Percentiles rank a stretch among this genome's conserved stretches.
Evolutionary conservation across 2,888 invertebrate species (phyloP).

Genomic region (Eupithecia centaureata): DNA sequence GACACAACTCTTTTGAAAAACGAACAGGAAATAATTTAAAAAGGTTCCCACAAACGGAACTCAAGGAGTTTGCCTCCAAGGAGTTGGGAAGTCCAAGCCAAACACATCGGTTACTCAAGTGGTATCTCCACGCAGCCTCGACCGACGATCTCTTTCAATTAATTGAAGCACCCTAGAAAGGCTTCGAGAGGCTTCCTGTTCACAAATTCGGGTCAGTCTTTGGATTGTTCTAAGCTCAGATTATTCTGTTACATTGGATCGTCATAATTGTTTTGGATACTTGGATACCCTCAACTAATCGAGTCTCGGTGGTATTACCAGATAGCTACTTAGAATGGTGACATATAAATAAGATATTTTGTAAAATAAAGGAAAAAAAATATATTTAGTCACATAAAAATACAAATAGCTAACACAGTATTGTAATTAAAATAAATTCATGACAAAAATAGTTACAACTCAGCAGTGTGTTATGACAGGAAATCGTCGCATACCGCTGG

Average conservation of each 20-base stretch:
- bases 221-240: slow-evolving; percentile 53
- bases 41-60: slow-evolving; percentile 7
- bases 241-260: slow-evolving; percentile 28
- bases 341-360: too few species aligned
- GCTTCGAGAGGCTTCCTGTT: slow-evolving; percentile 48
- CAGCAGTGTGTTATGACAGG: too few species aligned
- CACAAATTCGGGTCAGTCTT: slow-evolving; percentile 56
- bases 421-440: too few species aligned
- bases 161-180: slow-evolving; percentile 65
- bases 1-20: not conserved
- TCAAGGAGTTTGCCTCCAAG: slow-evolving; percentile 21
- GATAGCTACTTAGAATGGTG: not conserved
- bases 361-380: too few species aligned
- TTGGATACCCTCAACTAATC: not conserved
- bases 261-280: slow-evolving; percentile 1
- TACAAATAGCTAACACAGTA: too few species aligned
- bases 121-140: slow-evolving; percentile 61
- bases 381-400: too few species aligned
- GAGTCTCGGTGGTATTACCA: not conserved
- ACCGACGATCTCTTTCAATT: slow-evolving; percentile 78
- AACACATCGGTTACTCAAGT: slow-evolving; percentile 46
- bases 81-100: slow-evolving; percentile 31
- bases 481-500: too few species aligned
- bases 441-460: too few species aligned
- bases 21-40: not conserved